Conservation (phyloP, 2,113 vertebrate genomes). For the Amia ocellicauda region DNA sequence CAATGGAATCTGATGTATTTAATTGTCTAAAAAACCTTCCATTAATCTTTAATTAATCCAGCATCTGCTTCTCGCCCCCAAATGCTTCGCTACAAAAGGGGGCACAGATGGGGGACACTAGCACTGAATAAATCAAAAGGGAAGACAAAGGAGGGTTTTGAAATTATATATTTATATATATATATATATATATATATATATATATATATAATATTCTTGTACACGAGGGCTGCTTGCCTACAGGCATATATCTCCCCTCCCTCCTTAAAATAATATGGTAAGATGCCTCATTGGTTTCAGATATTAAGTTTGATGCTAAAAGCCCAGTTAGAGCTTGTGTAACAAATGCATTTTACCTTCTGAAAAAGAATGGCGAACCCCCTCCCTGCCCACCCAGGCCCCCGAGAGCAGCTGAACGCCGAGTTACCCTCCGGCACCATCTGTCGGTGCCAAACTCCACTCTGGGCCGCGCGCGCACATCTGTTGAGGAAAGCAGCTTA, state of each 20-base stretch:
- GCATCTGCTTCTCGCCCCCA: constrained; percentile 51
- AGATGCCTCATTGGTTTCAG: constrained; percentile 72
- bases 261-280: constrained; percentile 38
- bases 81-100: constrained; percentile 28
- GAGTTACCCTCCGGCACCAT: constrained; percentile 70
- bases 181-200: constrained; percentile 22
- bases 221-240: constrained; percentile 35
- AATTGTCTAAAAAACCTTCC: constrained; percentile 56
- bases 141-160: constrained; percentile 31
- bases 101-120: constrained; percentile 21
- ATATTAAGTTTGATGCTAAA: constrained; percentile 69
- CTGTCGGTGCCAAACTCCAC: constrained; percentile 72
- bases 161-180: constrained; percentile 25
- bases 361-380: constrained; percentile 62
- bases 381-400: constrained; percentile 42
- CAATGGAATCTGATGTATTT: constrained; percentile 57
- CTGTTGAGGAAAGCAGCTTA: constrained; percentile 61
- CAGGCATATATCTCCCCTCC: constrained; percentile 37
- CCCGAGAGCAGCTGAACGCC: constrained; percentile 52
- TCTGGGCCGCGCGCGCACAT: constrained; percentile 64
- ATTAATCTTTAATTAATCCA: constrained; percentile 64
- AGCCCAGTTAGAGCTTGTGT: constrained; percentile 70
- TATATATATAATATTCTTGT: constrained; percentile 19
- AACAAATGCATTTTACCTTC: constrained; percentile 84
- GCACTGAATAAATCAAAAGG: constrained; percentile 30